Base-by-base conservation (phyloP, 2,888 invertebrate genomes). In the Atrina japonica region DNA sequence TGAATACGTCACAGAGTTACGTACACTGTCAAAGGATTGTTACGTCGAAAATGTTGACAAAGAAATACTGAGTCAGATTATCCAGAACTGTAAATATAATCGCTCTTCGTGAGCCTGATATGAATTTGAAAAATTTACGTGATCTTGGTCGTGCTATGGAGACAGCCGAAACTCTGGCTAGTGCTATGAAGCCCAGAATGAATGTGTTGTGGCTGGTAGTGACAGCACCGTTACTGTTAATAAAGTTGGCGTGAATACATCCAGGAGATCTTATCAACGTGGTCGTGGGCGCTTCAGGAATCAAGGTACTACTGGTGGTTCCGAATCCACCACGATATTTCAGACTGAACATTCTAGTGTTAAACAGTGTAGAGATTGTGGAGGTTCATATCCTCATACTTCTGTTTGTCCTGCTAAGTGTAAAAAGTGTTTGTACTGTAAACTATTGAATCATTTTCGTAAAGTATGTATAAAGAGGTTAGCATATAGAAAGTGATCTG, bases 51-150 rank as follows among this genome's bases (percentile, higher is more conserved):
- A 78, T 27, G 60, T 45, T 18, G 66, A 76, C 45, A 64, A 61
- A 11, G 75, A 75, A 66, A 73, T 78, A 7, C 41, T 70, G 18
- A 67, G 70, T 1, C 74, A 72, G 53, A 18, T 76, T 0, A 75
- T 79, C 29, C 75, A 79, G 35, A 59, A 75, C 23, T 79, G 79
- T 55, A 43, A 47, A n/a, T 77, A 73, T 23, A 75, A 66, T 27
- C 65, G 63, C n/a, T 45, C 29, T 77, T 3, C 29, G 52, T n/a
- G 52, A 63, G 25, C 21, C 40, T 3, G 63, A 50, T 50, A 63
- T 27, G 35, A 43, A 23, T 9, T 40, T 75, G 14, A 16, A 43
- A 16, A 56, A 66, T 45, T 56, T 71, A 40, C 11, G 67, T 14
- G 41, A 27, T 25, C 0, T 75, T 3, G 76, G 74, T 7, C 47